Evolutionary conservation across 2,888 invertebrate species (phyloP).

Genomic region (Acholoe squamosa): DNA sequence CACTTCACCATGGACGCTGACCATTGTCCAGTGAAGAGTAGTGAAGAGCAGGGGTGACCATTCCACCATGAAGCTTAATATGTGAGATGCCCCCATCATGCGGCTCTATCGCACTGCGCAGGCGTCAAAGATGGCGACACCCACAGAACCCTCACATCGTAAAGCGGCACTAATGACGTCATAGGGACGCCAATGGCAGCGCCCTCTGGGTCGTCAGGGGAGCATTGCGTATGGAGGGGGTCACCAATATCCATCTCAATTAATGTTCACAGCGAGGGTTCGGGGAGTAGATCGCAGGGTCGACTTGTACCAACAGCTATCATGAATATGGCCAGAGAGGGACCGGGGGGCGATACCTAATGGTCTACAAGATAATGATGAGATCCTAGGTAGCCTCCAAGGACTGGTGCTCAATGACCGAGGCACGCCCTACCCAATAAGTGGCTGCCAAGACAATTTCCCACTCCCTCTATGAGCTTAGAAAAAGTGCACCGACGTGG

Average conservation of each 20-base stretch:
- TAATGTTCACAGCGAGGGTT: not conserved
- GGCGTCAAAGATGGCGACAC: not conserved
- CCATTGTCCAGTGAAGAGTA: not conserved
- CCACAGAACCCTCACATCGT: constrained; percentile 32
- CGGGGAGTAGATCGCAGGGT: not conserved
- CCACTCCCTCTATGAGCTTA: not conserved
- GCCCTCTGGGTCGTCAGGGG: not conserved
- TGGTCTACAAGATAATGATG: not conserved
- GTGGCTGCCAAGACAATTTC: constrained; percentile 11
- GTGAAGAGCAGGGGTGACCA: not conserved
- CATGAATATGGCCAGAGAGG: constrained; percentile 4
- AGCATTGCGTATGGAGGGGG: not conserved
- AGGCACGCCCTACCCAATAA: not conserved
- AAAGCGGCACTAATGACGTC: constrained; percentile 56
- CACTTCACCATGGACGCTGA: not conserved
- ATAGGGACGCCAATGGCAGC: constrained; percentile 37
- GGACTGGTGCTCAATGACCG: not conserved
- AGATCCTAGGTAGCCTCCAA: not conserved
- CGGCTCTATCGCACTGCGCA: constrained; percentile 23
- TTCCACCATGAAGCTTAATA: constrained; percentile 9
- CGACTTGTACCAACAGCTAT: constrained; percentile 16
- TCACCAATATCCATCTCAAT: constrained; percentile 36
- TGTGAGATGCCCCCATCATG: constrained; percentile 1
- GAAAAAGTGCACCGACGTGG: too few relatives aligned
- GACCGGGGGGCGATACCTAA: not conserved